Evolutionary conservation across 2,888 invertebrate genomes (phyloP).

Genomic region (Ariolimax columbianus): DNA sequence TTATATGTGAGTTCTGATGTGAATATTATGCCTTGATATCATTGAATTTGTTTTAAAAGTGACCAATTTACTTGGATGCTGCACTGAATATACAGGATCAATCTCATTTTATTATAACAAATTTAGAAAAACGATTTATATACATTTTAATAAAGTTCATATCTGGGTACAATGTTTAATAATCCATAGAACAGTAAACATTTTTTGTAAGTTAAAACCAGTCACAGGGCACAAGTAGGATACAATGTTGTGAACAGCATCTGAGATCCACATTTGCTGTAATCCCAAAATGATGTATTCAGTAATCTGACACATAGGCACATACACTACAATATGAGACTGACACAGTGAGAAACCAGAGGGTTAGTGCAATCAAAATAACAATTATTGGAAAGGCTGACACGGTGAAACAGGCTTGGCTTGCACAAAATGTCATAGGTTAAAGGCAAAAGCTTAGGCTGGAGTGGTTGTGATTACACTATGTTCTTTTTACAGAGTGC

Average conservation of each 20-base stretch:
- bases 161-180: neutral
- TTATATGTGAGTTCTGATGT: no score
- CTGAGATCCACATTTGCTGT: neutral
- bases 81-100: no score
- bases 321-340: neutral
- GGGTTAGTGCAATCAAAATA: conserved; percentile 1
- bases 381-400: conserved; percentile 1
- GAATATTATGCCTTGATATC: no score
- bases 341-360: neutral
- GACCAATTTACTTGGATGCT: no score
- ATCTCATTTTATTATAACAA: neutral
- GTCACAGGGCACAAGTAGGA: neutral
- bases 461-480: neutral
- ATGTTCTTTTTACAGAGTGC: neutral
- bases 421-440: conserved; percentile 17
- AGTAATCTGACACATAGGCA: neutral
- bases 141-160: neutral
- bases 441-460: neutral
- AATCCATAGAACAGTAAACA: neutral
- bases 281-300: neutral
- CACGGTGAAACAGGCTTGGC: neutral
- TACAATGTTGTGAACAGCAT: neutral
- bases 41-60: no score
- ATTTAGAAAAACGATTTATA: neutral
- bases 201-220: neutral